Evolutionary conservation across 2,113 vertebrate species (phyloP).

Genomic region (Mustelus asterias): DNA sequence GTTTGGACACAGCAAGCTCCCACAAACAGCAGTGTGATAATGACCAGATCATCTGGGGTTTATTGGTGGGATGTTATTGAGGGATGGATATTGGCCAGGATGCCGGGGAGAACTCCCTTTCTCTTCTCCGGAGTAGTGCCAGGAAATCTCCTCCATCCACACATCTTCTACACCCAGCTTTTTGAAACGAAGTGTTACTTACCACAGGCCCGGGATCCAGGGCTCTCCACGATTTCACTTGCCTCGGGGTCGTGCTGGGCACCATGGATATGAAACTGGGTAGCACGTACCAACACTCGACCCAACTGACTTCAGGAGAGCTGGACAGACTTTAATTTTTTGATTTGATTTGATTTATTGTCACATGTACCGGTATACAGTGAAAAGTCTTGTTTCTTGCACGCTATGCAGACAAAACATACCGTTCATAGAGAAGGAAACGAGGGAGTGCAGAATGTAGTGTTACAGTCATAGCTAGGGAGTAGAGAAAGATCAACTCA

Average conservation of each 20-base stretch:
- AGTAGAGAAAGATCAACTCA: too few relatives aligned
- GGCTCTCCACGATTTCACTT: background rate
- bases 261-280: background rate
- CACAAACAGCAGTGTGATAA: background rate
- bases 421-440: too few relatives aligned
- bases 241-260: background rate
- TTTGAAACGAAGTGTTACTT: background rate
- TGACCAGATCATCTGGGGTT: background rate
- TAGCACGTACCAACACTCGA: too few relatives aligned
- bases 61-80: background rate
- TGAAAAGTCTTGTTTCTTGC: too few relatives aligned
- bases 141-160: background rate
- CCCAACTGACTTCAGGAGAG: too few relatives aligned
- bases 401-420: too few relatives aligned
- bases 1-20: background rate
- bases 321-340: too few relatives aligned
- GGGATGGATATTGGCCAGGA: background rate
- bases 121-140: background rate
- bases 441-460: too few relatives aligned
- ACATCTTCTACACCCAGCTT: too few relatives aligned
- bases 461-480: too few relatives aligned
- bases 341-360: too few relatives aligned
- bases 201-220: background rate
- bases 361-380: too few relatives aligned
- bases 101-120: background rate